Conservation (phyloP, 2,797 vertebrate species). For the Moxostoma hubbsi region DNA sequence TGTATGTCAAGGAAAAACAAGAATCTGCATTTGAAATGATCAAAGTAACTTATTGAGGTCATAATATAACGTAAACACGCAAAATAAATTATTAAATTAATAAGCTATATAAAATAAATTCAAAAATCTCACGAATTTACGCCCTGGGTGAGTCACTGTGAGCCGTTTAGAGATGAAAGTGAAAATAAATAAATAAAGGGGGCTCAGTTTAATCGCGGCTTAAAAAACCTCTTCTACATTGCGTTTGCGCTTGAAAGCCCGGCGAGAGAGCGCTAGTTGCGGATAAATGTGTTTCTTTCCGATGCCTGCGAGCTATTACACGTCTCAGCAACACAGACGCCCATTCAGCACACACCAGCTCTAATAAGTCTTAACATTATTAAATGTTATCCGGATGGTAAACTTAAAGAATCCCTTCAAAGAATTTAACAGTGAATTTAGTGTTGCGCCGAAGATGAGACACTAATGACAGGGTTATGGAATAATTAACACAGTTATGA, state of each 20-base stretch:
- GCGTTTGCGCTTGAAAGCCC: slow-evolving; percentile 86
- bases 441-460: slow-evolving; percentile 79
- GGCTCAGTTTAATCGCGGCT: slow-evolving; percentile 98
- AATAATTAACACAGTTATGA: slow-evolving; percentile 54
- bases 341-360: slow-evolving; percentile 89
- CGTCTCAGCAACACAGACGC: slow-evolving; percentile 88
- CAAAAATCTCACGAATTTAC: slow-evolving; percentile 86
- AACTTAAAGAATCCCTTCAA: slow-evolving; percentile 87
- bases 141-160: slow-evolving; percentile 91
- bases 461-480: slow-evolving; percentile 68
- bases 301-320: slow-evolving; percentile 93
- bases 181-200: slow-evolving; percentile 90
- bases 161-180: slow-evolving; percentile 97
- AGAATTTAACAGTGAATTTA: slow-evolving; percentile 82
- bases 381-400: slow-evolving; percentile 90
- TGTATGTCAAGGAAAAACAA: too few relatives aligned
- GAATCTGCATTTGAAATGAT: too few relatives aligned
- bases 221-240: slow-evolving; percentile 93
- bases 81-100: slow-evolving; percentile 68
- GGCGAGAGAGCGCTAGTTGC: slow-evolving; percentile 92
- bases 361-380: slow-evolving; percentile 98
- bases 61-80: neutral
- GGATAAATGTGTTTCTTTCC: slow-evolving; percentile 96
- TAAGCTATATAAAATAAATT: slow-evolving; percentile 57
- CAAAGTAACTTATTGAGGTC: neutral